Base-by-base conservation (phyloP, 2,888 invertebrate species). In the Ptilodon capucinus region DNA sequence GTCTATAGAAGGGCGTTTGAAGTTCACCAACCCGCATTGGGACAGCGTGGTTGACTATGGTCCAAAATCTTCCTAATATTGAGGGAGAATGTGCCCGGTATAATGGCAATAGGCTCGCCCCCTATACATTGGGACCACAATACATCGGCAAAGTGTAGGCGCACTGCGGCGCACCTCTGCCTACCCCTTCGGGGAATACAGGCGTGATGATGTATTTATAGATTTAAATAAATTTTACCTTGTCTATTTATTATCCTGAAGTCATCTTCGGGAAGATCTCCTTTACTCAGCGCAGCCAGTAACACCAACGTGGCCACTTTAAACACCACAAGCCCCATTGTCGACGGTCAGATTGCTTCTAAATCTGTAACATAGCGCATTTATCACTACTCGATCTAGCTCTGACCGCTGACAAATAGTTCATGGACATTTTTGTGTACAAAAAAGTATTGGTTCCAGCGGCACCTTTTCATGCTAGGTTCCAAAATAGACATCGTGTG, bases 221-320 rank as follows among this genome's bases (percentile, higher is more conserved):
- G n/a, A n/a, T n/a, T n/a, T n/a, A n/a, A n/a, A n/a, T n/a, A n/a
- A n/a, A n/a, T 19, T 57, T 71, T 63, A 89, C 91, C 91, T 80
- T 88, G 81, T 76, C 79, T 79, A 48, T 84, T 83, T 60, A 91
- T 85, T 88, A 91, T 91, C 88, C 91, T 90, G 67, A 90, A 91
- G 65, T 91, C 90, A 63, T 91, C 90, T 68, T 91, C 88, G 0
- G 90, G 86, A 19, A 88, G 63, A 45, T 86, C 77, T 50, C 90
- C 90, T 51, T 83, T 86, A 60, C 81, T 80, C 40, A 87, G 71
- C 0, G 84, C 70, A 51, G 81, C 74, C 46, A 88, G 78, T 13
- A 88, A 65, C 46, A 90, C 71, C 32, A 90, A 59, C 0, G 77
- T 74, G 4, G 80, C 80, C 19, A 86, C 81, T 68, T 78, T 83